phyloP scores from a whole-genome alignment of 2,888 invertebrate genomes.

The Eretmocerus hayati region DNA sequence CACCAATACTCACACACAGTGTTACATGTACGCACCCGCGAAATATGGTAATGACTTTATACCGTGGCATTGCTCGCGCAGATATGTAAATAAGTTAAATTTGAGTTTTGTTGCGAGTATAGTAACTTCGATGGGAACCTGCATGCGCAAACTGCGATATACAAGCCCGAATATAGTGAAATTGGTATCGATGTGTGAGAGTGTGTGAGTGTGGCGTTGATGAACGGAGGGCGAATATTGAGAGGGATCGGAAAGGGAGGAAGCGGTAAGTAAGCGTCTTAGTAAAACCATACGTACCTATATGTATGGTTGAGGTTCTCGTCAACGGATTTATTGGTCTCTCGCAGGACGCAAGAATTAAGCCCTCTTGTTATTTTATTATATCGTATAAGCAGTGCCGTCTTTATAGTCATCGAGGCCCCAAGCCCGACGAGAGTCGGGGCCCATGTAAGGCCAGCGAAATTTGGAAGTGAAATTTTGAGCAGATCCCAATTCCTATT shows the following conservation, averaged over 20 bases:
- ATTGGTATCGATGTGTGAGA: slow-evolving; percentile 10
- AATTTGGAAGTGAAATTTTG: too few relatives aligned
- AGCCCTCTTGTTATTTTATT: too few relatives aligned
- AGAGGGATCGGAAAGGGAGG: slow-evolving; percentile 16
- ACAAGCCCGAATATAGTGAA: too few relatives aligned
- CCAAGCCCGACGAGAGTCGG: too few relatives aligned
- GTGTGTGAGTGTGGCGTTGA: background rate
- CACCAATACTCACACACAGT: too few relatives aligned
- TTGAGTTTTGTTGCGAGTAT: slow-evolving; percentile 42
- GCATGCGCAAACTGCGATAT: slow-evolving; percentile 25
- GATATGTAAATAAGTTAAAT: slow-evolving; percentile 47
- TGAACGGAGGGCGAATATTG: slow-evolving; percentile 4
- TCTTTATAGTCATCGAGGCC: too few relatives aligned
- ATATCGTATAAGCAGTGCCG: too few relatives aligned
- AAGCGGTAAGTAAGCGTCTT: slow-evolving; percentile 39
- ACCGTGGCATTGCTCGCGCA: slow-evolving; percentile 34
- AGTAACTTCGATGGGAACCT: slow-evolving; percentile 43
- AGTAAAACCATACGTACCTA: slow-evolving; percentile 41
- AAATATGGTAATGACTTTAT: slow-evolving; percentile 44
- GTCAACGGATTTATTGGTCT: slow-evolving; percentile 46
- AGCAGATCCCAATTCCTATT: too few relatives aligned
- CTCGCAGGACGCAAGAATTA: too few relatives aligned
- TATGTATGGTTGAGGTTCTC: too few relatives aligned
- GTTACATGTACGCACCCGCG: slow-evolving; percentile 15
- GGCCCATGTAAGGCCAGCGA: too few relatives aligned